A percentile compares a stretch with the other conserved stretches of the same genome.
These are phyloP conservation scores for Sylvietta virens DNA, from an alignment of 2,113 vertebrate genomes.

Conservation along the genomic window DNA sequence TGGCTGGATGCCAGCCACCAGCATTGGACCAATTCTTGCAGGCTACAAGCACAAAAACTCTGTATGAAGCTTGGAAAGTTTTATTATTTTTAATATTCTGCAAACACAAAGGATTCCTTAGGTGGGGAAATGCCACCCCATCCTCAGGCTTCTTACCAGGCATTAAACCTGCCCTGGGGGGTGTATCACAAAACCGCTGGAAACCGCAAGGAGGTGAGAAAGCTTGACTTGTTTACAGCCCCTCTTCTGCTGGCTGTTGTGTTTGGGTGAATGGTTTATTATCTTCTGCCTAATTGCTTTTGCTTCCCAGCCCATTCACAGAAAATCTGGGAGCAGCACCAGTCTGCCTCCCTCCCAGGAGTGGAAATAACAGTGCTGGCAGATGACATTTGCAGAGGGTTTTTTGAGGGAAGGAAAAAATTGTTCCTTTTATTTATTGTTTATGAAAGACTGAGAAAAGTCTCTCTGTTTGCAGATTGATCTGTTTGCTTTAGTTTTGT, in stretches of 20 bases:
- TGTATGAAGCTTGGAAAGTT: neutral
- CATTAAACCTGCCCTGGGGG: neutral
- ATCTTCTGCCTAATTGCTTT: slow-evolving; percentile 1
- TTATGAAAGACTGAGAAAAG: neutral
- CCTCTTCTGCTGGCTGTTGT: neutral
- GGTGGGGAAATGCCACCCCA: neutral
- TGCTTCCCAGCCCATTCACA: slow-evolving; percentile 29
- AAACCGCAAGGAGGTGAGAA: neutral
- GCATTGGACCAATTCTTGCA: neutral
- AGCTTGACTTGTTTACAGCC: neutral
- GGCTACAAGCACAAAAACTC: neutral
- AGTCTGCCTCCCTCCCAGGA: neutral
- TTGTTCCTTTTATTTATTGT: neutral
- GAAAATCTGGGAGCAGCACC: neutral
- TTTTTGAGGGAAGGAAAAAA: neutral
- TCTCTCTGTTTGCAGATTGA: neutral
- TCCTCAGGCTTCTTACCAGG: neutral
- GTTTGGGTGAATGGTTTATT: slow-evolving; percentile 23
- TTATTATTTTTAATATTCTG: neutral
- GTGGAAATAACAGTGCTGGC: neutral
- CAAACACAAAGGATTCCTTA: neutral
- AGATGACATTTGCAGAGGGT: neutral
- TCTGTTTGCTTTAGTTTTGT: slow-evolving; percentile 13
- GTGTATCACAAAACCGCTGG: neutral
- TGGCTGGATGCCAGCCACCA: neutral